A percentile compares a stretch with the other conserved stretches of the same genome.
Evolutionary conservation across 2,113 vertebrate species (phyloP).

Genomic region (Engraulis encrasicolus): DNA sequence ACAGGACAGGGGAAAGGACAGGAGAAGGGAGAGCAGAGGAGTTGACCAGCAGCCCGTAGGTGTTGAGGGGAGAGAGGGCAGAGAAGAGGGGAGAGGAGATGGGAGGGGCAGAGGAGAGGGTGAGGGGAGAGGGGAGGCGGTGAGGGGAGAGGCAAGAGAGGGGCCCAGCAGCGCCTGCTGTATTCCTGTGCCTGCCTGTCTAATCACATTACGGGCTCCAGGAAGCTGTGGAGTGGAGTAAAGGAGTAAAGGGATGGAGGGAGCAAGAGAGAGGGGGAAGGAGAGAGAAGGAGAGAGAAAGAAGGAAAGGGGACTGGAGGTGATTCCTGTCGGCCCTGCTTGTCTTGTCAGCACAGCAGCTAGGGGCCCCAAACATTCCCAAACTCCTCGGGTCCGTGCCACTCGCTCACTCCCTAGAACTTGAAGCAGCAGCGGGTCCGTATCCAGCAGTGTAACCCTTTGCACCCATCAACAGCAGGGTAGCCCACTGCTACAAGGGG

Average conservation of each 20-base stretch:
- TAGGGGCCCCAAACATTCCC: background rate
- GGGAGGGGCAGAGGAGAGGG: no score
- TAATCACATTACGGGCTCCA: slow-evolving; percentile 69
- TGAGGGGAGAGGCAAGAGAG: no score
- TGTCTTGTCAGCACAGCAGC: background rate
- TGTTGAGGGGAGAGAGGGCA: no score
- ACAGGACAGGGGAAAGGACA: no score
- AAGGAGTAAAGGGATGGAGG: background rate
- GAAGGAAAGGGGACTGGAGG: background rate
- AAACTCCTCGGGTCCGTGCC: no score
- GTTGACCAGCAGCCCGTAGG: no score
- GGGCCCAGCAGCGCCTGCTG: slow-evolving; percentile 57
- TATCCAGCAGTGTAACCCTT: background rate
- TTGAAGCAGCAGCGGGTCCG: background rate
- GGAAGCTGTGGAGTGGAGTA: slow-evolving; percentile 47
- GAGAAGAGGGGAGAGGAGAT: no score
- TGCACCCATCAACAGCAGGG: background rate
- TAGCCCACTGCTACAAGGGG: background rate
- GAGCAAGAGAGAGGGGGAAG: no score
- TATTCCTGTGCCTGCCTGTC: slow-evolving; percentile 71
- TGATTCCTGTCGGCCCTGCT: background rate
- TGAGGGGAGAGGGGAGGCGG: no score
- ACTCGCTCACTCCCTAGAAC: no score
- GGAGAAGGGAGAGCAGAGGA: no score
- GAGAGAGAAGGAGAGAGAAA: no score